Evolutionary conservation across 2,797 vertebrate species (phyloP), one percentile per base, ranked within the genome.

Genomic region (Poeciliopsis turneri): DNA sequence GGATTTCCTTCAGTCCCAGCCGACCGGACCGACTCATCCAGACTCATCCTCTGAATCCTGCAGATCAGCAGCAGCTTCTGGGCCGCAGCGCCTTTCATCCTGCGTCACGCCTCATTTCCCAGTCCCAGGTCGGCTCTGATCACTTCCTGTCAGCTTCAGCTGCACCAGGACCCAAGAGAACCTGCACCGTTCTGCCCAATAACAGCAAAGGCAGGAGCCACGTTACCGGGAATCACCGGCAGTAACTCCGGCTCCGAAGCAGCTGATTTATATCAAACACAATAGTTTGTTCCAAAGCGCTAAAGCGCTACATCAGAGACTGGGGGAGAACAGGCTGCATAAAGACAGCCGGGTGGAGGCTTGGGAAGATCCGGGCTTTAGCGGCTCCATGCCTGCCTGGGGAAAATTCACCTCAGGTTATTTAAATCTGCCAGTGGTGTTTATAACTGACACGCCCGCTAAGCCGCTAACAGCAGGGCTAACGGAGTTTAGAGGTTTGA

Each of bases 1-100:
- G 85, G 83, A 85, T 87, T 88, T 88, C 85, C 84, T 55, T 43
- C 45, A 11, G 82, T 79, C 81, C 72, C 78, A 43, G 77, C 55
- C 57, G 80, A 73, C 74, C 16, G 78, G 80, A 41, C 71, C 0
- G 0, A 49, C 46, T 71, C 61, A 30, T 55, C 49, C 3, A 0
- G 36, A 76, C 73, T 83, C 74, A 72, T 46, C 15, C n/a, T 77
- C 39, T 61, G 76, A 69, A 30, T 82, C 78, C 78, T 57, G 76
- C 72, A 70, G 69, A 80, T 84, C 71, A 75, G n/a, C 68, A 43
- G 61, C 47, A n/a, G 71, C 72, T 28, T 70, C 76, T n/a, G n/a
- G 20, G 25, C 43, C 75, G 57, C 9, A 76, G 75, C 0, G 46
- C 53, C 53, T 59, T 68, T 81, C 28, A 84, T 82, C 78, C 72